Conservation (phyloP, 2,113 vertebrate species). For the Thryonomys swinderianus region DNA sequence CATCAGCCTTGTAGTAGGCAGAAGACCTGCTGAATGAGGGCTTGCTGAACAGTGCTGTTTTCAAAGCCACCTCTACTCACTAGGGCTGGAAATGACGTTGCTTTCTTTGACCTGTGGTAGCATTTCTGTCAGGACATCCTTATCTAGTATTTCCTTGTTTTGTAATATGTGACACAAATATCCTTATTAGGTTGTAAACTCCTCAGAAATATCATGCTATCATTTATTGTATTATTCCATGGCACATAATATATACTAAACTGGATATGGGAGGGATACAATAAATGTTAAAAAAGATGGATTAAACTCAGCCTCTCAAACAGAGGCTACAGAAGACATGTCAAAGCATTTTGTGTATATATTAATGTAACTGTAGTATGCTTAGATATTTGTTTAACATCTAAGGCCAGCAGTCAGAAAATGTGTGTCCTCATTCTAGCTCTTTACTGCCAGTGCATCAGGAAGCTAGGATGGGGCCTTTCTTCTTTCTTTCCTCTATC, state of each 20-base stretch:
- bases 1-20: not conserved
- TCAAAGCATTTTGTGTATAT: not conserved
- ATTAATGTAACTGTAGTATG: not conserved
- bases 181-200: not conserved
- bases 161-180: not conserved
- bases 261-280: not conserved
- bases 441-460: no score
- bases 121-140: not conserved
- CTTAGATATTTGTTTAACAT: not conserved
- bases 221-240: not conserved
- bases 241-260: not conserved
- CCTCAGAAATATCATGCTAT: not conserved
- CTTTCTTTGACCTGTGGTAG: not conserved
- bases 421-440: not conserved
- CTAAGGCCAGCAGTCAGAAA: no score
- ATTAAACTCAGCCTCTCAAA: not conserved
- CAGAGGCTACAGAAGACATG: not conserved
- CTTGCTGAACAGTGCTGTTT: not conserved
- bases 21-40: not conserved
- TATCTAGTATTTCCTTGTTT: not conserved
- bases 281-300: not conserved
- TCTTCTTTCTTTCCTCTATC: not conserved
- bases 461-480: no score
- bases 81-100: not conserved
- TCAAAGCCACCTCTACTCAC: not conserved